Conservation (phyloP, 2,888 invertebrate species). For the Brachycybe producta region DNA sequence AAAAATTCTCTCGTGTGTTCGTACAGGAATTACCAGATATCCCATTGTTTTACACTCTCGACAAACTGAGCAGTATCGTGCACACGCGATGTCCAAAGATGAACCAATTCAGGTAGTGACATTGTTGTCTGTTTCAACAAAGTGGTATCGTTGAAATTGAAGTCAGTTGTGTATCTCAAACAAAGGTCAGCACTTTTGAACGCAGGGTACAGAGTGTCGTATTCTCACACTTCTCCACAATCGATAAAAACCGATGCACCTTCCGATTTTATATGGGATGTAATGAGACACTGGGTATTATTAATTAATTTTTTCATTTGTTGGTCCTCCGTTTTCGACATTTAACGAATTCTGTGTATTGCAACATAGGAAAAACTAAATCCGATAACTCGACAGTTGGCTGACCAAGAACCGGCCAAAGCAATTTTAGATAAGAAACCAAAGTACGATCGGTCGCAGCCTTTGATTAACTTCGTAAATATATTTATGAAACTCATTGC, state of each 20-base stretch:
- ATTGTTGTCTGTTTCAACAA: background rate
- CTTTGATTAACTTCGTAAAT: background rate
- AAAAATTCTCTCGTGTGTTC: too few relatives aligned
- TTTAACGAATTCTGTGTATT: background rate
- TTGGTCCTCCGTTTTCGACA: background rate
- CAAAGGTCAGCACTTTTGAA: slow-evolving; percentile 84
- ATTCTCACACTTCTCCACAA: slow-evolving; percentile 73
- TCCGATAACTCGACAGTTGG: slow-evolving; percentile 18
- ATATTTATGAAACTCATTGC: slow-evolving; percentile 5
- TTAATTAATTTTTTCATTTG: too few relatives aligned
- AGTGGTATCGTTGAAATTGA: too few relatives aligned
- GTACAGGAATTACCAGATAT: slow-evolving; percentile 66
- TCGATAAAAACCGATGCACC: slow-evolving; percentile 92
- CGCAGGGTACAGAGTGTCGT: slow-evolving; percentile 80
- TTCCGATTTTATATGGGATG: slow-evolving; percentile 73
- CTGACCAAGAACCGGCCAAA: slow-evolving; percentile 31
- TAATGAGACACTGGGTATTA: slow-evolving; percentile 63
- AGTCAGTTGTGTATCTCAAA: too few relatives aligned
- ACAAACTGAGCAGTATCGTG: slow-evolving; percentile 58
- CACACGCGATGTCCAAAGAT: slow-evolving; percentile 59
- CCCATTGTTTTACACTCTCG: slow-evolving; percentile 76
- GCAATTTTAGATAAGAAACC: slow-evolving; percentile 36
- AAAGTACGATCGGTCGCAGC: slow-evolving; percentile 22
- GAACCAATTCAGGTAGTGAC: slow-evolving; percentile 48
- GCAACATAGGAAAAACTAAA: slow-evolving; percentile 25